Conservation (phyloP, 2,888 invertebrate genomes). For the Eupithecia exiguata region DNA sequence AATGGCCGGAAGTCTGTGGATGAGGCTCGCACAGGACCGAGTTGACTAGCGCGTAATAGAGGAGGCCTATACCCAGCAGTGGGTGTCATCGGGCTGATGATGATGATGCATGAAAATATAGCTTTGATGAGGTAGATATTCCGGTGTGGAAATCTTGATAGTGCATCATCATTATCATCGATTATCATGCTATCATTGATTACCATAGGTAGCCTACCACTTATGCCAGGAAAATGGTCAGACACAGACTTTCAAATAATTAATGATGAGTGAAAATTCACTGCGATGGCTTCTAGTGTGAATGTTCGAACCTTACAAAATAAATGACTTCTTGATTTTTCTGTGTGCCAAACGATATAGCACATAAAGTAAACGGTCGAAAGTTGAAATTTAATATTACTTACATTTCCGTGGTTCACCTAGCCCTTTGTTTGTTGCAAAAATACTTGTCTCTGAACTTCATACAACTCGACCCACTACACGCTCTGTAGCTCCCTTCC, state of each 20-base stretch:
- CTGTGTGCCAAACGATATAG: not conserved
- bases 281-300: too few relatives aligned
- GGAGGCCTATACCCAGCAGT: too few relatives aligned
- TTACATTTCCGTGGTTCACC: not conserved
- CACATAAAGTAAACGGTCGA: not conserved
- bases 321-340: not conserved
- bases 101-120: too few relatives aligned
- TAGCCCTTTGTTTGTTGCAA: not conserved
- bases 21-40: too few relatives aligned
- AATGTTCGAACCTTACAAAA: not conserved
- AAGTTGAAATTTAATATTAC: not conserved
- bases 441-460: not conserved
- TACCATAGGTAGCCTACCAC: too few relatives aligned
- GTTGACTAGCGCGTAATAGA: too few relatives aligned
- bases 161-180: too few relatives aligned
- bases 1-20: too few relatives aligned
- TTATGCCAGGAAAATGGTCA: too few relatives aligned
- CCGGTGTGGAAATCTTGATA: not conserved
- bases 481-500: constrained; percentile 25
- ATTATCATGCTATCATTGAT: not conserved
- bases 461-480: not conserved
- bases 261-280: too few relatives aligned
- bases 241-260: too few relatives aligned
- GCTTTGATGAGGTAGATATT: not conserved
- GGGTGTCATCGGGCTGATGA: too few relatives aligned